phyloP scores from a whole-genome alignment of 2,888 invertebrate species.

The Pinctada fucata region DNA sequence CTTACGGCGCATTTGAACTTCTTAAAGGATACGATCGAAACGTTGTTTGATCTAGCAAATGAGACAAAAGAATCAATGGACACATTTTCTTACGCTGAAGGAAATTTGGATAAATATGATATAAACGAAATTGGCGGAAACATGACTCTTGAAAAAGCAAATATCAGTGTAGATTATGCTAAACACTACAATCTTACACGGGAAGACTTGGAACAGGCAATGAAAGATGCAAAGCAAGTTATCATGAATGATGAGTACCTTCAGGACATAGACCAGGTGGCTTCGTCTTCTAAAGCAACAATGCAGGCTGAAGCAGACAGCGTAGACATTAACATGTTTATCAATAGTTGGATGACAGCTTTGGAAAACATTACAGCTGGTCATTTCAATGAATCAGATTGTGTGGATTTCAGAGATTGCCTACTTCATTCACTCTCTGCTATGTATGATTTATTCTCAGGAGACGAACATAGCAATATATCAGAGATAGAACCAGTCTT shows the following conservation, averaged over 20 bases:
- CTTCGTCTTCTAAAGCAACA: background rate
- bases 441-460: conserved; percentile 8
- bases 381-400: conserved; percentile 12
- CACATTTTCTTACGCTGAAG: too few relatives aligned
- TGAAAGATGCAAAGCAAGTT: background rate
- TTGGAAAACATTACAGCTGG: background rate
- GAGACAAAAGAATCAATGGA: background rate
- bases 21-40: conserved; percentile 2
- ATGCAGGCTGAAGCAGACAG: background rate
- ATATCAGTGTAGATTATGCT: conserved; percentile 14
- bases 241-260: background rate
- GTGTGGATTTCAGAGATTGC: conserved; percentile 12
- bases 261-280: background rate
- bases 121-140: background rate
- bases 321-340: background rate
- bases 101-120: background rate
- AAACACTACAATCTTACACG: conserved; percentile 4
- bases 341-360: conserved; percentile 3
- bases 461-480: background rate
- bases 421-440: background rate
- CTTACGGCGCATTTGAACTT: background rate
- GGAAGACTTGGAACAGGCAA: background rate
- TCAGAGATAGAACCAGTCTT: background rate
- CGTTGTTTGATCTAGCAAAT: background rate
- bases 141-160: background rate